Evolutionary conservation across 2,113 vertebrate species (phyloP).

Genomic region (Triplophysa dalaica): DNA sequence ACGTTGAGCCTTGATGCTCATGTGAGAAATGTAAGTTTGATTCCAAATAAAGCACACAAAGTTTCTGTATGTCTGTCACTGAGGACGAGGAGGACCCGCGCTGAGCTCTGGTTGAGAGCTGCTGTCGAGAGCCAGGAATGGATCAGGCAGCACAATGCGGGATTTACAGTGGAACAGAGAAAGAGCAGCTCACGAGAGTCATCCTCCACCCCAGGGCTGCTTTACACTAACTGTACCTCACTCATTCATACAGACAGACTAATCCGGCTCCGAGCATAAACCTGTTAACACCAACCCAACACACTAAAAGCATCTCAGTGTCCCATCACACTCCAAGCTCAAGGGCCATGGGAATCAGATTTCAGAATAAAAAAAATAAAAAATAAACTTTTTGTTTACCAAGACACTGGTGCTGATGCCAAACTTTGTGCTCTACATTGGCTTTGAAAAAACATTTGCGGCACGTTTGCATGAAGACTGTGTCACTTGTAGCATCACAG

Average conservation of each 20-base stretch:
- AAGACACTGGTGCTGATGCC: not conserved
- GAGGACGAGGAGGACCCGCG: slow-evolving; percentile 10
- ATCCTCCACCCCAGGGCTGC: slow-evolving; percentile 45
- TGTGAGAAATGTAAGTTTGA: not conserved
- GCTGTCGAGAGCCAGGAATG: slow-evolving; percentile 35
- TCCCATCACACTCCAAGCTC: not conserved
- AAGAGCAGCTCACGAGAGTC: slow-evolving; percentile 38
- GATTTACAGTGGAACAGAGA: slow-evolving; percentile 46
- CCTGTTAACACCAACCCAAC: slow-evolving; percentile 45
- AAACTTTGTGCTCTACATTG: not conserved
- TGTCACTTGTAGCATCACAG: not conserved
- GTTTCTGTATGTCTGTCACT: not conserved
- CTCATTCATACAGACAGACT: slow-evolving; percentile 49
- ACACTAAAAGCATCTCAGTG: not conserved
- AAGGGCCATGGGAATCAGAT: not conserved
- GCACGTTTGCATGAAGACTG: not conserved
- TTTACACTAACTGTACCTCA: slow-evolving; percentile 55
- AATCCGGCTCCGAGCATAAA: slow-evolving; percentile 57
- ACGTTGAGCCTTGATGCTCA: not conserved
- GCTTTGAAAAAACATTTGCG: not conserved
- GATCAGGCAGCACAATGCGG: slow-evolving; percentile 46
- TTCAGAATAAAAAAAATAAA: not conserved
- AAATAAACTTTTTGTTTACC: slow-evolving; percentile 2
- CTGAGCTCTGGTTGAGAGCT: slow-evolving; percentile 18
- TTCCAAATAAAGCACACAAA: not conserved